Evolutionary conservation across 1,140 invertebrate genomes (phyloP).

Genomic region (Drosophila prosaltans): DNA sequence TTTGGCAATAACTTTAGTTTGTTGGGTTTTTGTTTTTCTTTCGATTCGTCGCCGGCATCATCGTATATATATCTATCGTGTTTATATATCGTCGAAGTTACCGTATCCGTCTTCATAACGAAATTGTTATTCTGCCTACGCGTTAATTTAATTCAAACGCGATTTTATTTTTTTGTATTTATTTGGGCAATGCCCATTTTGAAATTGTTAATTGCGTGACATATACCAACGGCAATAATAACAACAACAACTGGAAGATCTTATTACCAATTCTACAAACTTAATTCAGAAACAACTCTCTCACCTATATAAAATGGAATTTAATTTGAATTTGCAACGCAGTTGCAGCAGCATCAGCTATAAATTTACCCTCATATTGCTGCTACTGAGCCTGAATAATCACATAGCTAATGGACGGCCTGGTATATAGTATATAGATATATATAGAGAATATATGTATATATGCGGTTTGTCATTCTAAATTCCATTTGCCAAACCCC

Average conservation of each 20-base stretch:
- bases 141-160: constrained; percentile 63
- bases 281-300: not conserved
- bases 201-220: constrained; percentile 69
- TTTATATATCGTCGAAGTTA: constrained; percentile 3
- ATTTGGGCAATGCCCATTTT: constrained; percentile 77
- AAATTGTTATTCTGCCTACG: constrained; percentile 66
- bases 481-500: not conserved
- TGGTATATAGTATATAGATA: constrained; percentile 51
- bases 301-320: constrained; percentile 58
- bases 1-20: constrained; percentile 56
- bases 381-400: constrained; percentile 47
- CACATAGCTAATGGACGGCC: constrained; percentile 60
- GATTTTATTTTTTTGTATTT: constrained; percentile 15
- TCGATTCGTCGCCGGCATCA: not conserved
- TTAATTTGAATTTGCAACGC: constrained; percentile 36
- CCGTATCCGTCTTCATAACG: constrained; percentile 22
- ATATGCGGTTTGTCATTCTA: not conserved
- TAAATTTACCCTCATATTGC: constrained; percentile 44
- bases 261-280: constrained; percentile 15
- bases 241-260: constrained; percentile 25
- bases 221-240: constrained; percentile 33
- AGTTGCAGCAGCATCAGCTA: constrained; percentile 24
- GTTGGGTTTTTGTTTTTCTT: too few relatives aligned
- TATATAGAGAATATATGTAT: not conserved
- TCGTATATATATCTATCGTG: too few relatives aligned